Percentiles rank a stretch among this genome's conserved stretches.
These are phyloP conservation scores for Apostichopus parvimensis DNA, from an alignment of 35 echinoderm and acorn worm genomes.

Conservation along the genomic window DNA sequence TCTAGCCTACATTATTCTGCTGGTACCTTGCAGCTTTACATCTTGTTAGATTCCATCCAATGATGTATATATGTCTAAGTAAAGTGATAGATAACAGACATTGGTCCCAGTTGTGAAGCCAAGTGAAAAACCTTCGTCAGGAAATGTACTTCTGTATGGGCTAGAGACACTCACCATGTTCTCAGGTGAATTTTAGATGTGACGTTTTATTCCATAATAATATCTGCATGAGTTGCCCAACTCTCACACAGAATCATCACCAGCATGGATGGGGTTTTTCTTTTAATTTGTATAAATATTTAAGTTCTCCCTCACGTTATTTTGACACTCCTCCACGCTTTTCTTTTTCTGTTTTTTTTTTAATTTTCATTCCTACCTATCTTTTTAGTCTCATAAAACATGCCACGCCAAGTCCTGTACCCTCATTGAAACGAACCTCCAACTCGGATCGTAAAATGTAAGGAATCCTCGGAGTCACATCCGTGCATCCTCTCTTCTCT, in stretches of 20 bases:
- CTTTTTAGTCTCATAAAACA: slow-evolving; percentile 44
- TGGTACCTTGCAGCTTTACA: no score
- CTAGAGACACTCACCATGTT: no score
- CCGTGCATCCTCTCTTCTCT: neutral
- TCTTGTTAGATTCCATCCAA: no score
- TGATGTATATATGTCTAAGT: no score
- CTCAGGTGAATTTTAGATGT: no score
- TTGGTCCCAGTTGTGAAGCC: no score
- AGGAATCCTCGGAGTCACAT: slow-evolving; percentile 1
- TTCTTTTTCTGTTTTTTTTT: neutral
- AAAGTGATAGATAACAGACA: no score
- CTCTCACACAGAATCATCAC: neutral
- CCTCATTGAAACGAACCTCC: slow-evolving; percentile 18
- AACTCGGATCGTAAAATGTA: slow-evolving; percentile 33
- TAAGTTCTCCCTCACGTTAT: neutral
- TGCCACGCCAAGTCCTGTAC: slow-evolving; percentile 36
- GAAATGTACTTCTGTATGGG: no score
- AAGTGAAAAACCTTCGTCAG: no score
- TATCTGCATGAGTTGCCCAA: no score
- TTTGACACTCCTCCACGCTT: neutral
- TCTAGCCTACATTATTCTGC: no score
- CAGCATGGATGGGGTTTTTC: neutral
- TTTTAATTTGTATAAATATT: neutral
- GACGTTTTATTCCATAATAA: no score
- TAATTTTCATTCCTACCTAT: neutral